These are phyloP conservation scores for Muschampia plurimacula DNA, from an alignment of 2,888 invertebrate genomes.

Conservation along the genomic window DNA sequence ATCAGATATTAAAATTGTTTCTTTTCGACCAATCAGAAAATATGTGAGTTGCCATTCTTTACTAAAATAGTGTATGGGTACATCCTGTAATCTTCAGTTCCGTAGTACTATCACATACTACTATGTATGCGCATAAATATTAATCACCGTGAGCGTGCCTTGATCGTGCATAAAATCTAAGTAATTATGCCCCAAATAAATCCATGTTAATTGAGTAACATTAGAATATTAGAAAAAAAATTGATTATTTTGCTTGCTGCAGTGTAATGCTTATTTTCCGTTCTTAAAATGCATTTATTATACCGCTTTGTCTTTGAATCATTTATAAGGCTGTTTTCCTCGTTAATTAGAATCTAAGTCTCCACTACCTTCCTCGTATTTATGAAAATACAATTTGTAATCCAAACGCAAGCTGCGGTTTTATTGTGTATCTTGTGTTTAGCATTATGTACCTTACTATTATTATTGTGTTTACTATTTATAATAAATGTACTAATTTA, in stretches of 20 bases:
- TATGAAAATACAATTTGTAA: slow-evolving; percentile 23
- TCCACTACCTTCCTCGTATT: slow-evolving; percentile 17
- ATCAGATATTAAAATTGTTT: no score
- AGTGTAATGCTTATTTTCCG: neutral
- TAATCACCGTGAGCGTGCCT: no score
- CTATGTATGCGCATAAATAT: no score
- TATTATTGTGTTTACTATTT: no score
- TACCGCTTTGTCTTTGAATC: neutral
- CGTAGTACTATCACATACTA: no score
- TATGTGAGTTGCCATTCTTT: no score
- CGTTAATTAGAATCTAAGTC: neutral
- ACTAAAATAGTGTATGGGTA: no score
- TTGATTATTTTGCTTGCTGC: neutral
- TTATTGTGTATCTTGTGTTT: neutral
- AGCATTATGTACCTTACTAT: neutral
- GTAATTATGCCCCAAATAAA: neutral
- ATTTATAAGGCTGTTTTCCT: slow-evolving; percentile 5
- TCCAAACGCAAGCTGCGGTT: slow-evolving; percentile 18
- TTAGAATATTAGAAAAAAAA: neutral
- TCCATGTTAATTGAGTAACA: neutral
- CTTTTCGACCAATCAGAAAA: no score
- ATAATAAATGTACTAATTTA: neutral
- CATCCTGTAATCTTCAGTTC: no score
- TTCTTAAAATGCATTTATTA: slow-evolving; percentile 11
- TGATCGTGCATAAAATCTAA: no score